Evolutionary conservation across 2,113 vertebrate genomes (phyloP).

Genomic region (Vombatus ursinus): DNA sequence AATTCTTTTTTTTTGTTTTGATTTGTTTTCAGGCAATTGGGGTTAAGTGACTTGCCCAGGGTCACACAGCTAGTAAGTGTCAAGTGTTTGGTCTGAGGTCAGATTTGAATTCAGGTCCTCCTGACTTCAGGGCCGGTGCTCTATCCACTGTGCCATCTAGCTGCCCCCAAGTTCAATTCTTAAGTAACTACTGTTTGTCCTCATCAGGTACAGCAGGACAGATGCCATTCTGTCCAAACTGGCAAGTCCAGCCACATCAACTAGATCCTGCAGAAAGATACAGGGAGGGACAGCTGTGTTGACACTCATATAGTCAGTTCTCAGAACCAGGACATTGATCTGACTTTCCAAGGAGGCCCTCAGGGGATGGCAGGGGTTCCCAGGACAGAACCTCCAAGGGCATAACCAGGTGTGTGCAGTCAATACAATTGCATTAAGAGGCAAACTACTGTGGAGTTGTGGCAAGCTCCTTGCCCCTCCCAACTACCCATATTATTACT

Average conservation of each 20-base stretch:
- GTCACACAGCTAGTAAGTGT: too few relatives aligned
- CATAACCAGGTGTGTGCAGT: neutral
- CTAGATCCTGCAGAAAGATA: neutral
- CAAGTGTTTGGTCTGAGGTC: too few relatives aligned
- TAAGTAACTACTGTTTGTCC: neutral
- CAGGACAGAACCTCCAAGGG: neutral
- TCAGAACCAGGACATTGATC: neutral
- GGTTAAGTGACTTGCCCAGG: too few relatives aligned
- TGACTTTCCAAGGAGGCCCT: neutral
- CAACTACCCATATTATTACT: neutral
- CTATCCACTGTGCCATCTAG: too few relatives aligned
- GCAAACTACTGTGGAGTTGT: neutral
- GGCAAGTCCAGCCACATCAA: neutral
- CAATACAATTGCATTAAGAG: neutral
- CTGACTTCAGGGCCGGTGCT: too few relatives aligned
- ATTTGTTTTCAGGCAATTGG: too few relatives aligned
- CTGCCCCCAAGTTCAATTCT: neutral
- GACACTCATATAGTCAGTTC: neutral
- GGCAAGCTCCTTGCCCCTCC: neutral
- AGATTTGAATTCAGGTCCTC: too few relatives aligned
- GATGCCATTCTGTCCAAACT: neutral
- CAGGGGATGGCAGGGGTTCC: neutral
- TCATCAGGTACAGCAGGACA: neutral
- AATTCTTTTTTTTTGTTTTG: neutral
- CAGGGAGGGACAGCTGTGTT: neutral